Evolutionary conservation across 2,888 invertebrate genomes (phyloP), one percentile per base, ranked within the genome.

Genomic region (Drosophila paramelanica): DNA sequence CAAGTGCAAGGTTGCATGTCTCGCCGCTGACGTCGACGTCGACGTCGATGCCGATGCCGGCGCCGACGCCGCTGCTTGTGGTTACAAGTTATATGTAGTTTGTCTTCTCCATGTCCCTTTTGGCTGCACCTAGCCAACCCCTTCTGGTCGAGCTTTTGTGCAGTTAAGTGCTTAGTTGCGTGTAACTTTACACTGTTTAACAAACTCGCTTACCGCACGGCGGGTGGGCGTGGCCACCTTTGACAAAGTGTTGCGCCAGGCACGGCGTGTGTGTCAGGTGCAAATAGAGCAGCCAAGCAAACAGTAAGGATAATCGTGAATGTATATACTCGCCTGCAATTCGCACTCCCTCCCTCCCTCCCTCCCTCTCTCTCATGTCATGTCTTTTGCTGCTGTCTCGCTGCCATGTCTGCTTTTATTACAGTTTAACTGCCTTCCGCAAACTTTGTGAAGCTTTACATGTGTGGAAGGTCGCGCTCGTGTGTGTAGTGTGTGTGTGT

Each of bases 91-190:
- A 64, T 50, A 59, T 78, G 42, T 62, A 67, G 74, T 71, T 67
- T 45, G 27, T 39, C 25, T 11, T 27, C n/a, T 49, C 31, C 6
- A 25, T 45, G 7, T 43, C 45, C 13, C 31, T 27, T 31, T 51
- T 27, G 13, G 27, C 13, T 20, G 33, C 25, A 47, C 41, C 13
- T 45, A 14, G 14, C 13, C 14, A 7, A 11, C n/a, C 42, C n/a
- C 25, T 33, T 33, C 58, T 61, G 60, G 62, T 39, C 53, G 56
- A 66, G 83, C 83, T 79, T 88, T 88, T 85, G 77, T 83, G 88
- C 83, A 82, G 83, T 83, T 83, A 83, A 88, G 83, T 88, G 88
- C 88, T 83, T 83, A 88, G 83, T 82, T 88, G 83, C 83, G 83
- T 83, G 83, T 85, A 83, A 83, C 86, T 84, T 82, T 84, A 86